phyloP scores from a whole-genome alignment of 37 sponge, comb jelly and placozoan genomes.

The Ianthella basta region DNA sequence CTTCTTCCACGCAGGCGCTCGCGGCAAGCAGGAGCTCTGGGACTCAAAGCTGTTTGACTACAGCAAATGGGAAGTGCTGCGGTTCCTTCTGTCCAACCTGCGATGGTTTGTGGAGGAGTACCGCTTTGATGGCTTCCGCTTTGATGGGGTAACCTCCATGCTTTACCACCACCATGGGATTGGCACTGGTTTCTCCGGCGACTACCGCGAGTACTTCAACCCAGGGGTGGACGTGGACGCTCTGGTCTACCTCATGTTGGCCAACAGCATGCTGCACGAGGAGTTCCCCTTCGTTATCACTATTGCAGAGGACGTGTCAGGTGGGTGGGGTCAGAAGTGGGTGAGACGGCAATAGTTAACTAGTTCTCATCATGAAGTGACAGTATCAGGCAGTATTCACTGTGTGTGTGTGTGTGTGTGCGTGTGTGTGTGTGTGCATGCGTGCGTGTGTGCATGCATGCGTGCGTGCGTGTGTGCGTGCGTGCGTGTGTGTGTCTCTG shows the following conservation, averaged over 20 bases:
- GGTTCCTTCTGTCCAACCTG: slow-evolving; percentile 94
- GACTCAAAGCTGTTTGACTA: slow-evolving; percentile 94
- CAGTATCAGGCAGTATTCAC: neutral
- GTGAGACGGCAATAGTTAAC: slow-evolving; percentile 12
- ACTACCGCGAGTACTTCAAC: slow-evolving; percentile 92
- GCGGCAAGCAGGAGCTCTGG: slow-evolving; percentile 92
- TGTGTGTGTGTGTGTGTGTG: slow-evolving; percentile 12
- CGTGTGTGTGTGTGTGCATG: slow-evolving; percentile 29
- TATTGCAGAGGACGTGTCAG: slow-evolving; percentile 94
- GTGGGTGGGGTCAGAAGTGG: slow-evolving; percentile 24
- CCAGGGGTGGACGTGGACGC: slow-evolving; percentile 76
- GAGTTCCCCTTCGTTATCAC: slow-evolving; percentile 77
- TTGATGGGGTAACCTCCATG: slow-evolving; percentile 98
- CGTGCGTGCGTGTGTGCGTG: slow-evolving; percentile 19
- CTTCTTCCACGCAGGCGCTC: slow-evolving; percentile 84
- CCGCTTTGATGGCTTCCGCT: slow-evolving; percentile 95
- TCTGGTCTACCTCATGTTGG: slow-evolving; percentile 88
- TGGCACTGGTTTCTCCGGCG: slow-evolving; percentile 84
- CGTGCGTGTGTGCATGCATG: neutral
- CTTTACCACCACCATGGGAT: slow-evolving; percentile 93
- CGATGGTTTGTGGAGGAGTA: slow-evolving; percentile 92
- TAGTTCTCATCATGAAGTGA: neutral
- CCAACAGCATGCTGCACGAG: slow-evolving; percentile 85
- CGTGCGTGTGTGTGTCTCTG: slow-evolving; percentile 12
- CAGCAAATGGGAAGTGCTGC: slow-evolving; percentile 86